A percentile compares a stretch with the other conserved stretches of the same genome.
Conservation (phyloP, 2,888 invertebrate species). For the Diarsia dahlii region DNA sequence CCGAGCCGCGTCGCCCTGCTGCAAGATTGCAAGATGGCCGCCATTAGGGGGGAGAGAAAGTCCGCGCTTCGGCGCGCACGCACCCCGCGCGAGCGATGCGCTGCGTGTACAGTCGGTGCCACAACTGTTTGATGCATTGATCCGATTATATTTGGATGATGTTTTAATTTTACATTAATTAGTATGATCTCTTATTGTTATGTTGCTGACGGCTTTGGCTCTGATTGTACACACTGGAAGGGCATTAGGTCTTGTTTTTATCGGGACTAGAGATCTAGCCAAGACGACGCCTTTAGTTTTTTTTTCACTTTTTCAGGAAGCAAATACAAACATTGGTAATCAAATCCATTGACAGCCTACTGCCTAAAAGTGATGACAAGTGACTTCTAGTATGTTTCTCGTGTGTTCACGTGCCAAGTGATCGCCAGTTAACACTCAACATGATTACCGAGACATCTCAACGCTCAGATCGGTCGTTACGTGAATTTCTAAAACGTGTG, state of each 20-base stretch:
- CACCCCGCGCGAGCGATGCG: slow-evolving; percentile 72
- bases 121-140: slow-evolving; percentile 54
- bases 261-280: neutral
- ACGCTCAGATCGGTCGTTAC: slow-evolving; percentile 24
- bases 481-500: slow-evolving; percentile 56
- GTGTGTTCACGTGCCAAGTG: slow-evolving; percentile 35
- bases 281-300: neutral
- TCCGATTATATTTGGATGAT: slow-evolving; percentile 52
- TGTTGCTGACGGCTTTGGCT: slow-evolving; percentile 29
- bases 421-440: slow-evolving; percentile 28
- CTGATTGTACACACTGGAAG: slow-evolving; percentile 48
- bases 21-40: slow-evolving; percentile 82
- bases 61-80: slow-evolving; percentile 82
- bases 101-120: slow-evolving; percentile 65
- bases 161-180: slow-evolving; percentile 59
- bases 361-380: slow-evolving; percentile 30
- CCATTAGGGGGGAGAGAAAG: slow-evolving; percentile 85
- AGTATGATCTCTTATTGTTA: slow-evolving; percentile 44
- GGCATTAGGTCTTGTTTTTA: neutral
- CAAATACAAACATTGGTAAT: neutral
- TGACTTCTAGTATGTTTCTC: slow-evolving; percentile 18
- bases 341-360: neutral
- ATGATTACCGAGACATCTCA: slow-evolving; percentile 31
- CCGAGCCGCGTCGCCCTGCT: slow-evolving; percentile 87
- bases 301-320: no score